A percentile compares a stretch with the other conserved stretches of the same genome.
These are phyloP conservation scores for Tetramorium simillimum DNA, from an alignment of 1,140 invertebrate species.

Conservation along the genomic window DNA sequence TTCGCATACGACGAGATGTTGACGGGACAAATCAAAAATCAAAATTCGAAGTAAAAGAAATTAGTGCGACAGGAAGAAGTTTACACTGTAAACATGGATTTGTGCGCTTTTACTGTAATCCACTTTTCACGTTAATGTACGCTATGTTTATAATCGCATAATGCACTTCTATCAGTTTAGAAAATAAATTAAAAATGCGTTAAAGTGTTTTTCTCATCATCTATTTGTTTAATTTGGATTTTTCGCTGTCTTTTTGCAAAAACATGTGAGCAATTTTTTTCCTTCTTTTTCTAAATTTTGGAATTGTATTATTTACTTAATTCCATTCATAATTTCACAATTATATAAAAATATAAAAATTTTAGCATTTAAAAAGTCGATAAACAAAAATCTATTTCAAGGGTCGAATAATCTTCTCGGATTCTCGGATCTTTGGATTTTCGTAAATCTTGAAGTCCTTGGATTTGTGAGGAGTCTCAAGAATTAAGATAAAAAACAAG, in stretches of 20 bases:
- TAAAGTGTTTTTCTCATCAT: neutral
- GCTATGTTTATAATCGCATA: neutral
- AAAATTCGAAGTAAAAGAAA: conserved; percentile 29
- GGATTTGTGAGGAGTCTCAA: neutral
- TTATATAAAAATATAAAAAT: conserved; percentile 13
- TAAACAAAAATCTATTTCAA: neutral
- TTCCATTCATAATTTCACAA: neutral
- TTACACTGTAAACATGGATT: neutral
- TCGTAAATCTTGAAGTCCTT: neutral
- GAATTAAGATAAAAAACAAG: conserved; percentile 50
- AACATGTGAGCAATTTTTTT: neutral
- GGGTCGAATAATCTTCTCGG: conserved; percentile 5
- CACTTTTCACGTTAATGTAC: conserved; percentile 20
- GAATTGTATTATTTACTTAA: neutral
- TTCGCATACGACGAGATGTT: conserved; percentile 30
- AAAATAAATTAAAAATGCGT: neutral
- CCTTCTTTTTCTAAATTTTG: neutral
- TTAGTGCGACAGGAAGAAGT: neutral
- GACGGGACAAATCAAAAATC: conserved; percentile 56
- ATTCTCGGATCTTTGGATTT: neutral
- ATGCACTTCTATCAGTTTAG: neutral
- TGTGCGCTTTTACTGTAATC: conserved; percentile 17
- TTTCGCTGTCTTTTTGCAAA: neutral
- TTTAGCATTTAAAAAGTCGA: neutral
- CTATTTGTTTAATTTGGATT: neutral